Conservation (phyloP, 1,140 invertebrate species). For the Asobara japonica region DNA sequence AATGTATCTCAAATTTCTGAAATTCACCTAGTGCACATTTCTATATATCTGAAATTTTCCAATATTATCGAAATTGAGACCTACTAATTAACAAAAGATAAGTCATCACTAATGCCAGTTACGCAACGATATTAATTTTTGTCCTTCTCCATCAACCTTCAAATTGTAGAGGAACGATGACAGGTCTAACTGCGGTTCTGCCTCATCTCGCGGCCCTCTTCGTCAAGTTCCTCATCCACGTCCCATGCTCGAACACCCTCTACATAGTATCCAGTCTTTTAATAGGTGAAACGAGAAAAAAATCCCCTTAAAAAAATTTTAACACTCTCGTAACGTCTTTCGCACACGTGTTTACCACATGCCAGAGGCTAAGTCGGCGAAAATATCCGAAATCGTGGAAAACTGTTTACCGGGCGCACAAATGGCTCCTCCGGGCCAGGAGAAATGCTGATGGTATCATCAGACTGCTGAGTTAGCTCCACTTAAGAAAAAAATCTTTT, state of each 20-base stretch:
- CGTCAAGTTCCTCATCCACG: constrained; percentile 35
- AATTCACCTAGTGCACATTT: too few species aligned
- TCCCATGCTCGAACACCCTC: constrained; percentile 38
- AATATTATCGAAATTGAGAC: too few species aligned
- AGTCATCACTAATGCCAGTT: not conserved
- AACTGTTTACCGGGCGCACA: constrained; percentile 9
- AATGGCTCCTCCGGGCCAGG: not conserved
- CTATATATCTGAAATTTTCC: too few species aligned
- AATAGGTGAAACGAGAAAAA: constrained; percentile 39
- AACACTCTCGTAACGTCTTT: not conserved
- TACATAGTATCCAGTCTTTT: constrained; percentile 41
- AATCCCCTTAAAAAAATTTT: constrained; percentile 21
- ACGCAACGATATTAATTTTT: not conserved
- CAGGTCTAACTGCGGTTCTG: constrained; percentile 44
- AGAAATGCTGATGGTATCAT: constrained; percentile 18
- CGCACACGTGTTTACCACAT: not conserved
- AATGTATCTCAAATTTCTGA: too few species aligned
- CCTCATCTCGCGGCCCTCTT: constrained; percentile 42
- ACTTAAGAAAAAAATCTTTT: too few species aligned
- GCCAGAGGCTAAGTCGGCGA: not conserved
- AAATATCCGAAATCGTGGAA: not conserved
- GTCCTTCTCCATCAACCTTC: not conserved
- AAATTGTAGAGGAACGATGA: constrained; percentile 44
- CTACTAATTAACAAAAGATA: not conserved
- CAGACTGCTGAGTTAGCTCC: too few species aligned